Evolutionary conservation across 2,113 vertebrate species (phyloP).

Genomic region (Castor canadensis): DNA sequence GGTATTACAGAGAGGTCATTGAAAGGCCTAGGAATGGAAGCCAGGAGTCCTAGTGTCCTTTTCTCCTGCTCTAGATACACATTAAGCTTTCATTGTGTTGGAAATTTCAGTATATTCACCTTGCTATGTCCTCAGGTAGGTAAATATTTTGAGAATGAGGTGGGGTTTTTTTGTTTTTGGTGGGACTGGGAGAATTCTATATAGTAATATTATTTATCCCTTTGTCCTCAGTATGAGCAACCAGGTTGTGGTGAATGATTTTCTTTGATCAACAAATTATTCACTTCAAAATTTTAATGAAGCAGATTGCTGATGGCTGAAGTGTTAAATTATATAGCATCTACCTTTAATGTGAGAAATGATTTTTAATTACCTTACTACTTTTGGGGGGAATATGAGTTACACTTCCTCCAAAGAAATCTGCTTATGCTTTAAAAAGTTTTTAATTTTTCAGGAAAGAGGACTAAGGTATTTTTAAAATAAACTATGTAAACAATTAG

Average conservation of each 20-base stretch:
- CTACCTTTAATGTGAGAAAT: neutral
- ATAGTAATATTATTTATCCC: neutral
- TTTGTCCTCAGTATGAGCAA: neutral
- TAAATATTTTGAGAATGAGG: neutral
- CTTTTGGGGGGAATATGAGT: neutral
- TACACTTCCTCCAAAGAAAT: neutral
- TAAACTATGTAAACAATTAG: neutral
- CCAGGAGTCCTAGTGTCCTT: constrained; percentile 27
- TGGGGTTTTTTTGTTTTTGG: no score
- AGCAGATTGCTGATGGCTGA: neutral
- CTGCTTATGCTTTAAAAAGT: neutral
- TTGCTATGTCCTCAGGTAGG: neutral
- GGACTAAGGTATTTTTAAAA: neutral
- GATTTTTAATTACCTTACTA: neutral
- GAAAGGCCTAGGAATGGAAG: constrained; percentile 6
- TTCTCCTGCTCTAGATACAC: constrained; percentile 49
- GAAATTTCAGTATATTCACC: constrained; percentile 17
- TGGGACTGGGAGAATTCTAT: neutral
- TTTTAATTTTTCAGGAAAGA: neutral
- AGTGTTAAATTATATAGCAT: neutral
- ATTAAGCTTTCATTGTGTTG: constrained; percentile 38
- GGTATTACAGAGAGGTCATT: constrained; percentile 64
- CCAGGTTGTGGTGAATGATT: neutral
- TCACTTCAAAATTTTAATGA: neutral
- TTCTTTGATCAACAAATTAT: neutral